Base-by-base conservation (phyloP, 2,888 invertebrate species). In the Polydrusus cervinus region DNA sequence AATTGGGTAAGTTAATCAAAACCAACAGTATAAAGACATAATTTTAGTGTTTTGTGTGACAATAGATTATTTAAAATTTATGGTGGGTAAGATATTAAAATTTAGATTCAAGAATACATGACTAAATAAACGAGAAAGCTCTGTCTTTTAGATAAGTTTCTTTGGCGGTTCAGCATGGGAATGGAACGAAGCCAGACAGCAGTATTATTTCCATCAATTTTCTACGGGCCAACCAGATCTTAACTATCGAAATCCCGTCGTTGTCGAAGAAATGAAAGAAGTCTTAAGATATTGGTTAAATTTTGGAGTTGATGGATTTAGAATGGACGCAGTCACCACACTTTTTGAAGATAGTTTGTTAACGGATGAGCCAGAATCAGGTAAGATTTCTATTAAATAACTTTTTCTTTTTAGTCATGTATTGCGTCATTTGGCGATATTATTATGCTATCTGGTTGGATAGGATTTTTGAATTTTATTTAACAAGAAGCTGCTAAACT, bases 161-260 rank as follows among this genome's bases (percentile, higher is more conserved):
- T 25, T 25, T 25, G 5, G 5, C 5, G 25, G 25, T 25, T 5
- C 25, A 1, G 83, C 85, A 25, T 86, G 86, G 86, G 89, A 89
- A 9, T 96, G 92, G 89, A 89, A 90, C 78, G 88, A 89, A 0
- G 84, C 84, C 20, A 89, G 95, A 13, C 86, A 90, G 77, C 93
- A 94, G 83, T 96, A 25, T 25, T 25, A 25, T 25, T 25, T 25
- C 25, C 25, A 25, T 25, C 25, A 25, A 25, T 25, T 25, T 25
- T 25, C 25, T 3, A 25, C 25, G 1, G 25, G 25, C 5, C 25
- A 25, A 25, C 25, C 25, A 25, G 25, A 25, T 25, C 25, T 25
- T 25, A 25, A 25, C 5, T 25, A 25, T 25, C 25, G 25, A 1
- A 25, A 25, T 25, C 25, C 25, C 25, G 25, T 25, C 5, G 25